Evolutionary conservation across 2,113 vertebrate genomes (phyloP).

Genomic region (Upupa epops): DNA sequence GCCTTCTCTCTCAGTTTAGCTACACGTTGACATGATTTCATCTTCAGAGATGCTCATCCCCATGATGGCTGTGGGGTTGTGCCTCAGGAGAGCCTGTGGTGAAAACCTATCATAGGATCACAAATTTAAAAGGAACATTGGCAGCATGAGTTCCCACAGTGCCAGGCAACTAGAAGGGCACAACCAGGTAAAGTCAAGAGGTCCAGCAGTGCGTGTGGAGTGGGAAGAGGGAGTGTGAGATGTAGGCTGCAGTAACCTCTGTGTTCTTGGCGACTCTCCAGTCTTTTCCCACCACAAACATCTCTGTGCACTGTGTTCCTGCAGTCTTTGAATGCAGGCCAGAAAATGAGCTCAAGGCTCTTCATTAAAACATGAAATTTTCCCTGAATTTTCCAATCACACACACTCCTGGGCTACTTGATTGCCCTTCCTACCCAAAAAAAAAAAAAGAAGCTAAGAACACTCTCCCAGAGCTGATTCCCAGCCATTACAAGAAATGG

Average conservation of each 20-base stretch:
- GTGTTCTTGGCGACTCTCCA: background rate
- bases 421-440: background rate
- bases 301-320: background rate
- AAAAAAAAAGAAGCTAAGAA: background rate
- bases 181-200: background rate
- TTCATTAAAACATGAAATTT: background rate
- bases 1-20: no score
- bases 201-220: background rate
- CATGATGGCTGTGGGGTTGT: no score
- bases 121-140: background rate
- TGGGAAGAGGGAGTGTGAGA: background rate
- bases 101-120: background rate
- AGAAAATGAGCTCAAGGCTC: constrained; percentile 9
- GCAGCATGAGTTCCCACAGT: background rate
- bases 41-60: no score
- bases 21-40: no score
- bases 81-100: background rate
- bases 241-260: background rate
- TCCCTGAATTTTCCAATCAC: background rate
- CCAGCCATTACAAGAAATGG: background rate
- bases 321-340: background rate
- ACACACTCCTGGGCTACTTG: background rate
- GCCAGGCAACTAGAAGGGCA: rapidly evolving
- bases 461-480: background rate
- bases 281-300: background rate